phyloP scores from a whole-genome alignment of 2,888 invertebrate genomes.

The Exocentrus adspersus region DNA sequence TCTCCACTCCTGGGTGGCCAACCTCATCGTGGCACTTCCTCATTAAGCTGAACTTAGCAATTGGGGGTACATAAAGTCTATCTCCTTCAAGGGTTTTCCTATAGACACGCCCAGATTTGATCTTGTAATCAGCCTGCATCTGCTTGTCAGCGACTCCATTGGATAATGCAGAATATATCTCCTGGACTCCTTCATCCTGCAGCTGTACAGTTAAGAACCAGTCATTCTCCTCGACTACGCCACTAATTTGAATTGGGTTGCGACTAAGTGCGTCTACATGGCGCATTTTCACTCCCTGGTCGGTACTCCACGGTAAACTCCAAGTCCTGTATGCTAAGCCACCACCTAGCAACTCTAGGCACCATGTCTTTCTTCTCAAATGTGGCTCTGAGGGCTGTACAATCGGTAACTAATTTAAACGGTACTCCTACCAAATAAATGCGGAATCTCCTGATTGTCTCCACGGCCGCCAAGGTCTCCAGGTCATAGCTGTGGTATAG shows the following conservation, averaged over 20 bases:
- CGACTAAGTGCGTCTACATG: not conserved
- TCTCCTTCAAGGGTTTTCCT: not conserved
- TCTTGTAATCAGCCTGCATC: not conserved
- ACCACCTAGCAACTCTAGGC: not conserved
- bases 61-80: too few species aligned
- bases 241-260: not conserved
- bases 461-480: not conserved
- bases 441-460: not conserved
- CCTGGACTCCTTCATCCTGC: too few species aligned
- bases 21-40: too few species aligned
- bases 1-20: not conserved
- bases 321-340: too few species aligned
- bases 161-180: not conserved
- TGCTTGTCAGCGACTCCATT: not conserved
- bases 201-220: not conserved
- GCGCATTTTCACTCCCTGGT: too few species aligned
- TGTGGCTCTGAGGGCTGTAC: not conserved
- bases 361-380: not conserved
- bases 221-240: not conserved
- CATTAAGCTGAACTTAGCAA: too few species aligned
- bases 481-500: too few species aligned
- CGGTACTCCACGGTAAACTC: too few species aligned
- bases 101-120: not conserved
- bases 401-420: not conserved
- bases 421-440: too few species aligned